Evolutionary conservation across 2,797 vertebrate genomes (phyloP), one percentile per base, ranked within the genome.

Genomic region (Linurgus olivaceus): DNA sequence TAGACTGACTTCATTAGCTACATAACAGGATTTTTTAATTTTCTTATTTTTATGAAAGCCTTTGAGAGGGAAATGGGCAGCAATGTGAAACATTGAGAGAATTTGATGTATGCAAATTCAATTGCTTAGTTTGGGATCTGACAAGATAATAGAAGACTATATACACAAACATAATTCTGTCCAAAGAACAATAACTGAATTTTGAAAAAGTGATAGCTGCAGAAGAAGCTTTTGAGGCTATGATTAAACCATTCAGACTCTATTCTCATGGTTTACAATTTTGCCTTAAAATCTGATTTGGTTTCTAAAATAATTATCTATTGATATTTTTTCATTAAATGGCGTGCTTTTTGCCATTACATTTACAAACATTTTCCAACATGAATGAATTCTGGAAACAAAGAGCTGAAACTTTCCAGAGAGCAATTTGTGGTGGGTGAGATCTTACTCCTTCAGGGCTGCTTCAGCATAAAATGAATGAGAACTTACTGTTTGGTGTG

Each of bases 291-390:
- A 73, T 57, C 31, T 80, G 50, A 66, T 33, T 89, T 93, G 78
- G 80, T 91, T 96, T 92, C 88, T 93, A 89, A 91, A 55, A 35
- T 58, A 67, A 68, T 92, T 88, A 77, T 68, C 28, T 80, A 55
- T 75, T 89, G 31, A 76, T 68, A 62, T 17, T 11, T 35, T 88
- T 90, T 87, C 26, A 77, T 86, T 91, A 89, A 77, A 71, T 63
- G 1, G 47, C 47, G 10, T 57, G 35, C 35, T 87, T 42, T 82
- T 82, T 96, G 50, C 29, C 72, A 51, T 72, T 91, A 45, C 13
- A 51, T 85, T 74, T 35, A 83, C 44, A 85, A 82, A 79, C 23
- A 7, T 52, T 86, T 87, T 54, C 26, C 3, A 23, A 50, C 45
- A 71, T 2, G 18, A 29, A 28, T 52, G 33, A 92, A 55, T 86